Base-by-base conservation (phyloP, 2,113 vertebrate species). In the Pomatorhinus ruficollis region DNA sequence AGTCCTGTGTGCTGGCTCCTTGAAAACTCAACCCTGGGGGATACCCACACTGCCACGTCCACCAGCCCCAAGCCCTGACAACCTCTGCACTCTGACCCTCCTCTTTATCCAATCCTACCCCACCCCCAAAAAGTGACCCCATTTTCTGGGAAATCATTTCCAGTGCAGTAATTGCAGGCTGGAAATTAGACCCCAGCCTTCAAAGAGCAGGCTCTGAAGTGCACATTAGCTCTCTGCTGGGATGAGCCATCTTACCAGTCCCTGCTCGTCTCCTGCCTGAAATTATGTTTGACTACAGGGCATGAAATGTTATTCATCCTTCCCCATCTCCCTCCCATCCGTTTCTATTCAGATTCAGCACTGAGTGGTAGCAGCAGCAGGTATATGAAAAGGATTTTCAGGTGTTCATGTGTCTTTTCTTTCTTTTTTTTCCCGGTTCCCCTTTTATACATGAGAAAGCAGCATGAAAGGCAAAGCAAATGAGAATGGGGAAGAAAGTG, bases 391-490 rank as follows among this genome's bases (percentile, higher is more conserved):
- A 93, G 95, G 83, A 61, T 84, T 95, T 92, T 94, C 96, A 93
- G 97, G 94, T 70, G 60, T 92, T 94, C 69, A 1, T 66, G 88
- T 92, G 86, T 35, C 87, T 75, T 91, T 84, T 80, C 64, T 95
- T 95, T 83, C 64, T 84, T 83, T 80, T 53, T 66, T 49, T 33
- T 9, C 44, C 39, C 11, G 0, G 60, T 74, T 79, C 65, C 61
- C 93, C 83, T 96, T 94, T 96, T 92, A 85, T 86, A 71, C 60
- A 45, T 45, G 84, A 96, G 94, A 96, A 92, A 96, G 91, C 87
- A 57, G 89, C 76, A 75, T 95, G 95, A 97, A 97, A 97, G 95
- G 97, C 92, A 96, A 76, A 96, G 96, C 93, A 96, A 97, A 92
- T 76, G 92, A 97, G 94, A 94, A 94, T 13, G 54, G 49, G 82